Evolutionary conservation across 2,797 vertebrate genomes (phyloP), one percentile per base, ranked within the genome.

Genomic region (Cryptoblepharus egeriae): DNA sequence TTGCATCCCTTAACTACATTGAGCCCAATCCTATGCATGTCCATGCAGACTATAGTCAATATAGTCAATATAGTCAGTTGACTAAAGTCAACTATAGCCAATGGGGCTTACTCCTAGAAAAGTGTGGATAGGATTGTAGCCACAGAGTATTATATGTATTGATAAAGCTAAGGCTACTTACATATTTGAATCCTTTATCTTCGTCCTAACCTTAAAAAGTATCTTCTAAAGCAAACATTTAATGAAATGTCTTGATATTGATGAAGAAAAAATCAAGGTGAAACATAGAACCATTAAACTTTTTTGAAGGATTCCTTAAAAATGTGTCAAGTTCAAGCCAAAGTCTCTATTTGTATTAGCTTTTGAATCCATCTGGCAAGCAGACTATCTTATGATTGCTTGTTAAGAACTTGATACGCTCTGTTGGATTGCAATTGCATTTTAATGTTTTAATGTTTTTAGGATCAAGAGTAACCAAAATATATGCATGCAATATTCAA

Each of bases 341-440:
- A 68, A 84, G 13, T 67, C 28, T 71, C 52, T 49, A 35, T 73
- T 45, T 71, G 58, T 45, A 32, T 71, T 11, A 69, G 80, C 11
- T 79, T 86, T 83, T 80, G 88, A 91, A 22, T 0, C 57, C 5
- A 26, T 86, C 24, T 80, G 67, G 28, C 12, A 84, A 75, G 75
- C 8, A 11, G 30, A 61, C 75, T 78, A 71, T n/a, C 1, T 57
- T 45, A 75, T 70, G 35, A 91, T 80, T 81, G 30, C 16, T 22
- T 78, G 13, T 70, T 87, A 83, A 88, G 80, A 72, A 45, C 67
- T 9, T 76, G 24, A 71, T 79, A 79, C 89, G 10, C 26, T n/a
- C 71, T 77, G 68, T 86, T 61, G 85, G 12, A 39, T 13, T 86
- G 64, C 7, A 88, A 52, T 4, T 81, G 11, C 4, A 86, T 83